Base-by-base conservation (phyloP, 2,888 invertebrate genomes). In the Pristionchus exspectatus region DNA sequence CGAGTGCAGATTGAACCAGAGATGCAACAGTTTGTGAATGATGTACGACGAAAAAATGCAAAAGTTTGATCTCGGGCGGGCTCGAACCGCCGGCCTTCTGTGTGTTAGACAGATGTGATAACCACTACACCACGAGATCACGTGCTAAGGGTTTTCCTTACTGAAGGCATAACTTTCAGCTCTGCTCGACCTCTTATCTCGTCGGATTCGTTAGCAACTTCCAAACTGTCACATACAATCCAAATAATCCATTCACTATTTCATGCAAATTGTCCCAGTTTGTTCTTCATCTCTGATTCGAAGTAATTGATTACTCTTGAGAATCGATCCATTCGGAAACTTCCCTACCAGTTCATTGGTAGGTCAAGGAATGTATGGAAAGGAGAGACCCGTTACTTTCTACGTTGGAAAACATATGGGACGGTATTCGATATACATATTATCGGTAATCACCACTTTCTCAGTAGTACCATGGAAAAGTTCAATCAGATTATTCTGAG, bases 41-140 rank as follows among this genome's bases (percentile, higher is more conserved):
- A 84, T 27, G 84, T 84, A 24, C n/a, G 83, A 54, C 0, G 21
- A 21, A 27, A 38, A 44, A 27, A 4, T 30, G 21, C 30, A 90
- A 83, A 85, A 38, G 72, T 89, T 88, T 93, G 93, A 93, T 93
- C 93, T 93, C 93, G 93, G 93, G 93, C 93, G 93, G 93, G 92
- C 91, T 93, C 93, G 93, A 93, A 93, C 93, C 93, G 93, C 93
- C 93, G 93, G 91, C 93, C 93, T 93, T 93, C 93, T 92, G 93
- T 93, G 93, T 93, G 93, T 93, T 93, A 93, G 93, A 93, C 93
- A 93, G 93, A 93, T 92, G 93, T 93, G 93, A 93, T 93, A 93
- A 93, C 93, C 93, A 93, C 93, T 93, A 93, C 93, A 93, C 93
- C 93, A 93, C 93, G 93, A 92, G 92, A 92, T 90, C 92, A 54